Evolutionary conservation across 2,888 invertebrate genomes (phyloP), one percentile per base, ranked within the genome.

Genomic region (Caradrina clavipalpis): DNA sequence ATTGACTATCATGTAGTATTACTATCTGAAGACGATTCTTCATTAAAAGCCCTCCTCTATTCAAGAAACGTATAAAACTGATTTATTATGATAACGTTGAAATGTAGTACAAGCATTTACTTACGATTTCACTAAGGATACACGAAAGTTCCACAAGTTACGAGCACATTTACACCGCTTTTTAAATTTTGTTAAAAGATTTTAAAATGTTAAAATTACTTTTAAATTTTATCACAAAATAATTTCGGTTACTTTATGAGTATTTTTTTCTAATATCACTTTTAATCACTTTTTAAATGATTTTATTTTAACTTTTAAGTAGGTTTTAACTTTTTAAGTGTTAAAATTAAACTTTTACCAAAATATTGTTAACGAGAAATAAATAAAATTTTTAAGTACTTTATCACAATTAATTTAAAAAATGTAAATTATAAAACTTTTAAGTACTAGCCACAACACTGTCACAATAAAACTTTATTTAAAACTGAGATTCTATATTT

Each of bases 101-200:
- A 69, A 73, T 78, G 56, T 69, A 74, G 65, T 74, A 69, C 69
- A 81, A 69, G 50, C 35, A 3, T 19, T 15, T 0, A 82, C 82
- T 82, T 81, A 82, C 82, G 70, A 76, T 78, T 82, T 75, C 78
- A 76, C 78, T 65, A 65, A 45, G 53, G 55, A 45, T 63, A 69
- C 65, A 74, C 62, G 57, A 73, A 69, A 73, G 56, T 71, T 76
- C 47, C 69, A 62, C 68, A 49, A 47, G 19, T 68, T 62, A 39
- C 8, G 0, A 56, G 17, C 71, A 78, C 78, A 68, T 72, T 58
- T 11, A 76, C 80, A 68, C 53, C 62, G 47, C 42, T 45, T 26
- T 45, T 26, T 13, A 49, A 51, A 31, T 11, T 13, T n/a, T 39
- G 8, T 19, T 4, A 13, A 4, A 31, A 22, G 4, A 22, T 61